phyloP scores from a whole-genome alignment of 2,797 vertebrate species.

The Amazonetta brasiliensis region DNA sequence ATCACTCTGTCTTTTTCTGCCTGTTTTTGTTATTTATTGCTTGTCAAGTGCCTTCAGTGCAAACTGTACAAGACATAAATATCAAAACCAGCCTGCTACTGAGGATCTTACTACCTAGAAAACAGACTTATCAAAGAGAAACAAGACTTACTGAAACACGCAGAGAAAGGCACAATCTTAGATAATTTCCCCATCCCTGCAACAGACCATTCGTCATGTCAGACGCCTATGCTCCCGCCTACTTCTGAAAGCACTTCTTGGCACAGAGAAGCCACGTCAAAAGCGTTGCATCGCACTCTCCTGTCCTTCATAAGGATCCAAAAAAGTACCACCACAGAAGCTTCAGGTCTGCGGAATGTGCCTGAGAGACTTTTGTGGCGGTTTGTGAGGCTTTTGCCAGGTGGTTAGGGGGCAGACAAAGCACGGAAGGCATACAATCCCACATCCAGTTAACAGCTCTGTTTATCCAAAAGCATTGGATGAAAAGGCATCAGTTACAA shows the following conservation, averaged over 20 bases:
- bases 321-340: background rate
- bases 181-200: background rate
- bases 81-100: constrained; percentile 25
- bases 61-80: constrained; percentile 55
- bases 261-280: background rate
- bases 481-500: background rate
- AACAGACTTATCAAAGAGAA: constrained; percentile 25
- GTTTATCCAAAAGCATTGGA: background rate
- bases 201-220: background rate
- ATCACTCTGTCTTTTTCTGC: constrained; percentile 57
- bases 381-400: background rate
- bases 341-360: fast-evolving
- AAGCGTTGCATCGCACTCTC: background rate
- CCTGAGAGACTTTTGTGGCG: background rate
- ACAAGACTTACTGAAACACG: background rate
- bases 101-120: constrained; percentile 27
- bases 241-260: background rate
- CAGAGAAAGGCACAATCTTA: background rate
- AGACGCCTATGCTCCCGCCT: background rate
- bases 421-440: background rate
- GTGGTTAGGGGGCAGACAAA: background rate
- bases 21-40: constrained; percentile 31
- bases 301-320: background rate
- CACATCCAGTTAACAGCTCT: background rate
- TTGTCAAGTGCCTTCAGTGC: constrained; percentile 26